phyloP scores from a whole-genome alignment of 2,888 invertebrate species.

The Leptodirus hochenwartii region DNA sequence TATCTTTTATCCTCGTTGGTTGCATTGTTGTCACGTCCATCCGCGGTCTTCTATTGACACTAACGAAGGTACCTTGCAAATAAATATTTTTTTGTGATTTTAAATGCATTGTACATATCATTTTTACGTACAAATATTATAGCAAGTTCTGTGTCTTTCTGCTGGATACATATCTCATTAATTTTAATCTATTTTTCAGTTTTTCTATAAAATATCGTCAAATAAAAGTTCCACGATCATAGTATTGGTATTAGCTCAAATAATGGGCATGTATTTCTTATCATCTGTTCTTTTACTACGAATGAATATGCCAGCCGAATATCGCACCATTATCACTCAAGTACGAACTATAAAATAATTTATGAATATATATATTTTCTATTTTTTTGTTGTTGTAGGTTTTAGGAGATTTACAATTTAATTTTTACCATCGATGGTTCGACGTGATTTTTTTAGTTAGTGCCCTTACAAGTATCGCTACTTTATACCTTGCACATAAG shows the following conservation, averaged over 20 bases:
- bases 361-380: too few species aligned
- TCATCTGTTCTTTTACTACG: constrained; percentile 92
- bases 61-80: constrained; percentile 98
- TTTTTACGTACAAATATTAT: too few species aligned
- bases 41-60: constrained; percentile 81
- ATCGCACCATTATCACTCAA: constrained; percentile 78
- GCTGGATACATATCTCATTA: neutral
- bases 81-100: too few species aligned
- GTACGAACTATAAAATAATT: too few species aligned
- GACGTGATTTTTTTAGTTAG: constrained; percentile 97
- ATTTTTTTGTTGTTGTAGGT: too few species aligned
- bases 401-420: constrained; percentile 91
- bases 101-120: neutral
- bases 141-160: too few species aligned
- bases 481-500: constrained; percentile 90
- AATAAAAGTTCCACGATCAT: constrained; percentile 98
- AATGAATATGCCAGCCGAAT: constrained; percentile 99
- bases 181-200: constrained; percentile 39
- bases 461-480: constrained; percentile 87
- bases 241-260: constrained; percentile 88
- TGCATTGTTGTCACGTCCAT: constrained; percentile 98
- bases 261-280: constrained; percentile 99
- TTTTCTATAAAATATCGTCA: constrained; percentile 98
- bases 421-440: constrained; percentile 99
- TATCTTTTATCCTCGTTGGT: constrained; percentile 91